A percentile compares a stretch with the other conserved stretches of the same genome.
These are phyloP conservation scores for Phaonia tiefii DNA, from an alignment of 2,888 invertebrate genomes.

Conservation along the genomic window DNA sequence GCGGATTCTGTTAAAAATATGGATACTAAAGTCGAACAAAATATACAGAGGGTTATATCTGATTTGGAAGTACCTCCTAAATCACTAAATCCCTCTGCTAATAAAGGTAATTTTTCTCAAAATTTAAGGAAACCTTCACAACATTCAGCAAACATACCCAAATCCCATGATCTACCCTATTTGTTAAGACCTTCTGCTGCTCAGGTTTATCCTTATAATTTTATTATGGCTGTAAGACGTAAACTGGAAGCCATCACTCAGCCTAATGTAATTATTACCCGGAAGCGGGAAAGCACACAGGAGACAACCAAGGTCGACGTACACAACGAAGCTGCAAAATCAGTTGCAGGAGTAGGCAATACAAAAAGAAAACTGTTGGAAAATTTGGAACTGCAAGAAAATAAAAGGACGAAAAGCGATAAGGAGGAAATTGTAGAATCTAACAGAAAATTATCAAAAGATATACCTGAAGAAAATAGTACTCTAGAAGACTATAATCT, in stretches of 20 bases:
- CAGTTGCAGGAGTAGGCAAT: constrained; percentile 6
- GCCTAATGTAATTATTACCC: constrained; percentile 54
- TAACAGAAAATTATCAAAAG: too few relatives aligned
- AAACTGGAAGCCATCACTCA: constrained; percentile 81
- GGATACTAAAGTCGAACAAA: background rate
- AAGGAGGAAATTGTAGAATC: too few relatives aligned
- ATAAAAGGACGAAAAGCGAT: constrained; percentile 42
- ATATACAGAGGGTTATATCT: background rate
- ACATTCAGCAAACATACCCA: background rate
- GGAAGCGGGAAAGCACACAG: background rate
- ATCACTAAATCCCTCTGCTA: constrained; percentile 10
- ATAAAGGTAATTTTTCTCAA: background rate
- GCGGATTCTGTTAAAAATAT: too few relatives aligned
- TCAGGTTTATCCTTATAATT: constrained; percentile 83
- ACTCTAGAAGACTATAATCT: too few relatives aligned
- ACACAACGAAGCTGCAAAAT: constrained; percentile 11
- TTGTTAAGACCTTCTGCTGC: constrained; percentile 80
- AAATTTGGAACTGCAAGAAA: constrained; percentile 14
- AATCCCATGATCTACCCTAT: constrained; percentile 71
- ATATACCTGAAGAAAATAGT: too few relatives aligned
- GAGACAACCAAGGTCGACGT: constrained; percentile 54
- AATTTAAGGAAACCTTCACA: background rate
- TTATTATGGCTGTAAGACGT: constrained; percentile 83
- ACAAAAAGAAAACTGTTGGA: constrained; percentile 49
- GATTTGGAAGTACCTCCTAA: constrained; percentile 25